These are phyloP conservation scores for Intellagama lesueurii DNA, from an alignment of 2,797 vertebrate species.

Conservation along the genomic window DNA sequence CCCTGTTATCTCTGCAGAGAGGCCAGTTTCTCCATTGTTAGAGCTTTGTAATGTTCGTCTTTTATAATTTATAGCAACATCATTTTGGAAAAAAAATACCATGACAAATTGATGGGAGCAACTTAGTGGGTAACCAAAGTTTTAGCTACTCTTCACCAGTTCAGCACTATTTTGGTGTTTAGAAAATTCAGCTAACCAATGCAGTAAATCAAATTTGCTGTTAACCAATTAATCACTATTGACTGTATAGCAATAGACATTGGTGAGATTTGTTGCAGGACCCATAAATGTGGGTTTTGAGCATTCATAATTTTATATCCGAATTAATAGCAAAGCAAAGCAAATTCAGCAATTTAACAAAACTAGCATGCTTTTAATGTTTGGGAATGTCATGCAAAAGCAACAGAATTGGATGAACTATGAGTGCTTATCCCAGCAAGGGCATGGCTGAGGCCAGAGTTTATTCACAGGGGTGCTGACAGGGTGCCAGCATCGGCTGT, in stretches of 20 bases:
- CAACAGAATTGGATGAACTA: background rate
- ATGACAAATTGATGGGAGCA: background rate
- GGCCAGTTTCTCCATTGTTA: background rate
- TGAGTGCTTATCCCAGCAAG: background rate
- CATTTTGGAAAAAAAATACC: too few species aligned
- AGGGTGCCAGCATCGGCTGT: background rate
- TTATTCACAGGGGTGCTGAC: background rate
- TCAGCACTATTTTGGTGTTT: background rate
- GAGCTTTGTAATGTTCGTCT: background rate
- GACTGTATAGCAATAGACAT: background rate
- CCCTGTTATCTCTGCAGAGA: background rate
- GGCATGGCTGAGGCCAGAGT: background rate
- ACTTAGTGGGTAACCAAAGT: background rate
- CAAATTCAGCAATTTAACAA: background rate
- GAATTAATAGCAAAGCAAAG: background rate
- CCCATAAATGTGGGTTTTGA: too few species aligned
- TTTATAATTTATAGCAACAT: too few species aligned
- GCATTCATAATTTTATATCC: background rate
- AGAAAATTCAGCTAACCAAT: too few species aligned
- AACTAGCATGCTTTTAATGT: background rate
- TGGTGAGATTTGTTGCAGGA: background rate
- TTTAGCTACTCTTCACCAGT: background rate
- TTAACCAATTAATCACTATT: background rate
- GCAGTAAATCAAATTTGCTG: too few species aligned
- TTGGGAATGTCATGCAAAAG: conserved; percentile 17